phyloP scores from a whole-genome alignment of 2,888 invertebrate species.

The Himalopsyche tibetana region DNA sequence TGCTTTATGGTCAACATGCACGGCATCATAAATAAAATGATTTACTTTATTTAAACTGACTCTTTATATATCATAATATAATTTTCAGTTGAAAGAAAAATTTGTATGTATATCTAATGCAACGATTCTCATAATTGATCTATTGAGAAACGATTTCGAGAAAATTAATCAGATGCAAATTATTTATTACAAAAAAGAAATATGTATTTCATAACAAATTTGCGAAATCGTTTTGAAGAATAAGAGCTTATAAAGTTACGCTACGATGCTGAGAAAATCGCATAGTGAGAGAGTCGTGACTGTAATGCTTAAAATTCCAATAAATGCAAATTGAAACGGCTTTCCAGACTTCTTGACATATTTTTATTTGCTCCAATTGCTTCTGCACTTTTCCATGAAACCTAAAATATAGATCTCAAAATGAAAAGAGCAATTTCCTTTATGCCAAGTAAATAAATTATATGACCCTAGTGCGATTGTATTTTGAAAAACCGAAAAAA shows the following conservation, averaged over 20 bases:
- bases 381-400: not conserved
- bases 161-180: too few species aligned
- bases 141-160: too few species aligned
- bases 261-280: not conserved
- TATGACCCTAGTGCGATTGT: not conserved
- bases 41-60: too few species aligned
- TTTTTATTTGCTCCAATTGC: conserved; percentile 18
- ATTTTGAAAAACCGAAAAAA: too few species aligned
- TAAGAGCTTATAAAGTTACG: not conserved
- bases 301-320: conserved; percentile 9
- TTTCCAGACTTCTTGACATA: not conserved
- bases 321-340: conserved; percentile 24
- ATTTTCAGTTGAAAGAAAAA: too few species aligned
- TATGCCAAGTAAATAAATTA: not conserved
- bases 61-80: too few species aligned
- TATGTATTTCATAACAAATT: not conserved
- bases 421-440: conserved; percentile 15
- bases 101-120: too few species aligned
- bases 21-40: too few species aligned
- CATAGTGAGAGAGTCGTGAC: not conserved
- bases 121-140: too few species aligned
- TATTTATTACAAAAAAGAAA: too few species aligned
- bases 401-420: not conserved
- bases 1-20: too few species aligned
- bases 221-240: not conserved